Evolutionary conservation across 2,888 invertebrate species (phyloP), one percentile per base, ranked within the genome.

Genomic region (Creontiades dilutus): DNA sequence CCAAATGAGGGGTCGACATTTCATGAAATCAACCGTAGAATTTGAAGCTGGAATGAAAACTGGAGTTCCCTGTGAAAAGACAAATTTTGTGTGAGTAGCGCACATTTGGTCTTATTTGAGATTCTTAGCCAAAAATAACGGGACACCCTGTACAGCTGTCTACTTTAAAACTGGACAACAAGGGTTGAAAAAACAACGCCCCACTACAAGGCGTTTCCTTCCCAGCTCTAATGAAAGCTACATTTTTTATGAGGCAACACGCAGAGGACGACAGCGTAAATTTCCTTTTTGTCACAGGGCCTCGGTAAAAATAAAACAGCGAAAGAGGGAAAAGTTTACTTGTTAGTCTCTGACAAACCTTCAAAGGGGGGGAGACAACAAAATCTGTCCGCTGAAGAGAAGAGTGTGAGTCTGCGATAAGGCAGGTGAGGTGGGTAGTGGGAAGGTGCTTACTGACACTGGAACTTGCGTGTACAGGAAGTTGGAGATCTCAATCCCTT

Each of bases 241-340:
- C 68, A 68, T 68, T 23, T 68, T 68, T 23, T 68, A 68, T 23
- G 68, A 23, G 68, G 27, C 23, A 23, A 23, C 68, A 23, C 68
- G n/a, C 23, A 23, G 23, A 68, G 68, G 68, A 68, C 68, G 37
- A 37, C 37, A 7, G 37, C 3, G 37, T 37, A 19, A 27, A 23
- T 23, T 68, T 27, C 68, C 27, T 23, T 68, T 68, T 68, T 68
- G 68, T 68, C 23, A 5, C 68, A 61, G 61, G 16, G 61, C 19
- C n/a, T 23, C 68, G 23, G 68, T 27, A 27, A 68, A 68, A 68
- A 12, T 23, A 68, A 68, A 68, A 68, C 68, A 61, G 61, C 19
- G 68, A 68, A 68, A 68, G 68, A 68, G 68, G 19, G 68, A 68
- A 68, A 68, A 68, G 68, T 68, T 68, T 68, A 68, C 68, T 68